Evolutionary conservation across 2,888 invertebrate species (phyloP).

Genomic region (Pomacea canaliculata): DNA sequence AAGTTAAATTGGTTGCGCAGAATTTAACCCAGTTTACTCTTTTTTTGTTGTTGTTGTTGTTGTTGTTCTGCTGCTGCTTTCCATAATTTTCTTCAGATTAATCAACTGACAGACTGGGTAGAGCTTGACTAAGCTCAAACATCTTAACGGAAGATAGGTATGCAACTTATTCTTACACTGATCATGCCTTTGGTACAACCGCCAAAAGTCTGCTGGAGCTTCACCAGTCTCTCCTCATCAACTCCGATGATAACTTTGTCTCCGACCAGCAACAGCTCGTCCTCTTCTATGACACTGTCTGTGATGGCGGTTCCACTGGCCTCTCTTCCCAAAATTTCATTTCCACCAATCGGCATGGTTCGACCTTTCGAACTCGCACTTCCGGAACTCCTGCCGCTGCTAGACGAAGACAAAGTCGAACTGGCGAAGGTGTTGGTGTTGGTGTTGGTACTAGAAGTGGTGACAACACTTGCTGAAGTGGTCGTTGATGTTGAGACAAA

Average conservation of each 20-base stretch:
- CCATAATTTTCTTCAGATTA: too few species aligned
- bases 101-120: too few species aligned
- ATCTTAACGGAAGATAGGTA: too few species aligned
- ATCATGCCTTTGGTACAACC: slow-evolving; percentile 90
- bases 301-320: background rate
- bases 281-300: background rate
- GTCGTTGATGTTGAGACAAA: background rate
- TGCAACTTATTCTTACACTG: slow-evolving; percentile 72
- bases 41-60: too few species aligned
- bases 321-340: background rate
- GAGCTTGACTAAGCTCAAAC: too few species aligned
- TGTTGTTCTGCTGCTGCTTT: too few species aligned
- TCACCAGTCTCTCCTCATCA: slow-evolving; percentile 79
- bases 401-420: too few species aligned
- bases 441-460: background rate
- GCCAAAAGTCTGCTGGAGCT: slow-evolving; percentile 86
- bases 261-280: slow-evolving; percentile 77
- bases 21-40: too few species aligned
- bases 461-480: background rate
- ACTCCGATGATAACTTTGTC: slow-evolving; percentile 84
- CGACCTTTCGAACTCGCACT: too few species aligned
- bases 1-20: too few species aligned
- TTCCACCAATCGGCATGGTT: background rate
- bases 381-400: background rate
- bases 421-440: too few species aligned